Base-by-base conservation (phyloP, 2,888 invertebrate genomes). In the Athalia rosae region DNA sequence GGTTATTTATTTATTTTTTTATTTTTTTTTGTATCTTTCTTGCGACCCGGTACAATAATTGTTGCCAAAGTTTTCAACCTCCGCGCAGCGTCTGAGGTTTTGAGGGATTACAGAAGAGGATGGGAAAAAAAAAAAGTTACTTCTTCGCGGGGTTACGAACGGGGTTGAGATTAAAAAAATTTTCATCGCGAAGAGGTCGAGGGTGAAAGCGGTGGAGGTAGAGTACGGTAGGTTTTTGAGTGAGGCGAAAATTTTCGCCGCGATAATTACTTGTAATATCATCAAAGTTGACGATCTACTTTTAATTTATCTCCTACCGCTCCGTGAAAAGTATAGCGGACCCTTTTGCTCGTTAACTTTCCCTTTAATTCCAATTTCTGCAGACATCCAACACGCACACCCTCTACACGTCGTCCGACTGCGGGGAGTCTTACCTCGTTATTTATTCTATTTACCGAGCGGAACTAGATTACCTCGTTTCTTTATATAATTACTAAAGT, bases 1-100 rank as follows among this genome's bases (percentile, higher is more conserved):
- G 79, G 79, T 78, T 78, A 76, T 64, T 80, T 66, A 48, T 48
- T 45, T 77, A 45, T 58, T 74, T 50, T 64, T 56, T 59, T 59
- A 50, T 62, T 45, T 15, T n/a, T 28, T 11, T 28, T 11, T 28
- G 50, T 15, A n/a, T 48, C 11, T 5, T 28, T 41, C 15, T 66
- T 56, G 9, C 13, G 4, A 50, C 41, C 15, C 3, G 11, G 11
- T 61, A 41, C 61, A 41, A 41, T 41, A 9, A 28, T 61, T 15
- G 61, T 61, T 28, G 28, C 28, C 28, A 28, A 28, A 28, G 28
- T 28, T 28, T 28, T 28, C 28, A 28, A 2, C 28, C 28, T 28
- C 28, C 28, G 28, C 61, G 41, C 13, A 61, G 28, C 9, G 15
- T 61, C 9, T 9, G 15, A 15, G 61, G n/a, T n/a, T 61, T 47